These are phyloP conservation scores for Enchytraeus crypticus DNA, from an alignment of 2,888 invertebrate species.

Conservation along the genomic window DNA sequence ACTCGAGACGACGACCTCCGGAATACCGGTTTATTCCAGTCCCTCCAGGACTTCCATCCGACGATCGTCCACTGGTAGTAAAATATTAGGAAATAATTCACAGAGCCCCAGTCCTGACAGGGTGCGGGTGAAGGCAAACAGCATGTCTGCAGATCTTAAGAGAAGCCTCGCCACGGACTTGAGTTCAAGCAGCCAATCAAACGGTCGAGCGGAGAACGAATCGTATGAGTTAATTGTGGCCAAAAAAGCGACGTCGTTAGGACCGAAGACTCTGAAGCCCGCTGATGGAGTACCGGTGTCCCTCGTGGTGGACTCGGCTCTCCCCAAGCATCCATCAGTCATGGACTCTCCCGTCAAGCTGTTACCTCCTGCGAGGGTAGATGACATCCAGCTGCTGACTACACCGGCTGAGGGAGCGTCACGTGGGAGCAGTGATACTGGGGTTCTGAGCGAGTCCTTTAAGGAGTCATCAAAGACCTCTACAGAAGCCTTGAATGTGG, in stretches of 20 bases:
- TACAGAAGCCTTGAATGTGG: too few species aligned
- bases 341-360: slow-evolving; percentile 14
- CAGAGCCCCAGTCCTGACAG: neutral
- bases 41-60: neutral
- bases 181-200: neutral
- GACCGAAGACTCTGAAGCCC: slow-evolving; percentile 37
- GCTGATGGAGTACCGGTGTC: slow-evolving; percentile 35
- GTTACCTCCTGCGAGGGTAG: slow-evolving; percentile 2
- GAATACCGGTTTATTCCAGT: neutral
- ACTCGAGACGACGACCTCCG: too few species aligned
- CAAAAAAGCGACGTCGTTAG: slow-evolving; percentile 5
- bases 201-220: neutral
- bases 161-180: neutral
- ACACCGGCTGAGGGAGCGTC: too few species aligned
- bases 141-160: neutral
- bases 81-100: neutral
- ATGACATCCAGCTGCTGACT: slow-evolving; percentile 4
- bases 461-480: too few species aligned
- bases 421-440: too few species aligned
- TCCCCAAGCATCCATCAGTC: neutral
- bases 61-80: neutral
- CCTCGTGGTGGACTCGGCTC: slow-evolving; percentile 23
- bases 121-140: neutral
- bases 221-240: neutral
- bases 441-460: too few species aligned